Conservation (phyloP, 2,113 vertebrate species). For the Myanophis thanlyinensis region DNA sequence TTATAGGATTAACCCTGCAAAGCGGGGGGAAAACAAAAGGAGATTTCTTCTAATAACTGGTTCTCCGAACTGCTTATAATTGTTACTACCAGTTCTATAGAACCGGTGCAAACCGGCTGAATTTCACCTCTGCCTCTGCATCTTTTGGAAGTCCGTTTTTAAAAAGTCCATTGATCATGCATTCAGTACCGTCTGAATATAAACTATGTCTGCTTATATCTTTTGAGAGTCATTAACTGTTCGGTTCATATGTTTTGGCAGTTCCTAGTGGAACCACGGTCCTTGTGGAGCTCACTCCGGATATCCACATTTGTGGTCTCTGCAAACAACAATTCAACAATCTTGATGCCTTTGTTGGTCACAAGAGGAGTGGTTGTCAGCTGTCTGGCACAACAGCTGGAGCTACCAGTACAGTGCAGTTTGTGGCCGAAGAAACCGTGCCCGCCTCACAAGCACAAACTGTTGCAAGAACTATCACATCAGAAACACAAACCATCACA, state of each 20-base stretch:
- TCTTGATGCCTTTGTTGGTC: slow-evolving; percentile 86
- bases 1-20: no score
- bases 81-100: no score
- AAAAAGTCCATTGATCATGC: background rate
- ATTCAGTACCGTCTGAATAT: background rate
- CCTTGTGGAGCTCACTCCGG: slow-evolving; percentile 87
- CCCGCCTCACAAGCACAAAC: slow-evolving; percentile 61
- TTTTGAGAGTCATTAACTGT: background rate
- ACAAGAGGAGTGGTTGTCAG: slow-evolving; percentile 92
- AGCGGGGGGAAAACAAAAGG: no score
- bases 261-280: slow-evolving; percentile 78
- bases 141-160: background rate
- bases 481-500: slow-evolving; percentile 80
- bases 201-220: background rate
- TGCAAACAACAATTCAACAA: slow-evolving; percentile 97
- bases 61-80: no score
- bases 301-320: slow-evolving; percentile 96
- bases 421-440: slow-evolving; percentile 72
- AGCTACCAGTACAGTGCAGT: slow-evolving; percentile 68
- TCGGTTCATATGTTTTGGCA: slow-evolving; percentile 16
- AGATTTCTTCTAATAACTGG: no score
- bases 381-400: slow-evolving; percentile 67
- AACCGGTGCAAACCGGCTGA: no score
- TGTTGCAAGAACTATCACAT: slow-evolving; percentile 66
- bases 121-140: no score